These are phyloP conservation scores for Acromyrmex charruanus DNA, from an alignment of 1,140 invertebrate species.

Conservation along the genomic window DNA sequence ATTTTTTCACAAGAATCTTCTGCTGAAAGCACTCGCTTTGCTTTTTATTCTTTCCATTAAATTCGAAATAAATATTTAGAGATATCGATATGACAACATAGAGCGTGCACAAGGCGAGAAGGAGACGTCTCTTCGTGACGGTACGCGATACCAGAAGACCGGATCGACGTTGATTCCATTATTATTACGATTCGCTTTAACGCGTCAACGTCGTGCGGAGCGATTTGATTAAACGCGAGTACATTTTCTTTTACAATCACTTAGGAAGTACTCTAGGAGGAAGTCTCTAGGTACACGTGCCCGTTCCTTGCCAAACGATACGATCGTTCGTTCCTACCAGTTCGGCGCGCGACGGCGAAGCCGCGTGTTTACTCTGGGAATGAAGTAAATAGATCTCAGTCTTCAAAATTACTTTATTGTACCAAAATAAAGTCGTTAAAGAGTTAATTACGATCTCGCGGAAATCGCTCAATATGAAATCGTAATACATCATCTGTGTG, in stretches of 20 bases:
- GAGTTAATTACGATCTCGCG: conserved; percentile 65
- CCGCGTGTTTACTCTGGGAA: conserved; percentile 59
- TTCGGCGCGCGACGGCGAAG: conserved; percentile 48
- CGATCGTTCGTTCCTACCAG: conserved; percentile 37
- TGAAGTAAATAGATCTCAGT: conserved; percentile 69
- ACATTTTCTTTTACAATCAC: conserved; percentile 57
- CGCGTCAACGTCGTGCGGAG: conserved; percentile 45
- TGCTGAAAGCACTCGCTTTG: conserved; percentile 34
- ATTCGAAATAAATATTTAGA: conserved; percentile 58
- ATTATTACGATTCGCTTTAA: conserved; percentile 45
- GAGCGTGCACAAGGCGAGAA: conserved; percentile 61
- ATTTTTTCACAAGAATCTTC: conserved; percentile 35
- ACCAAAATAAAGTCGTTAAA: conserved; percentile 72
- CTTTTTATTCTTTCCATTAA: conserved; percentile 25
- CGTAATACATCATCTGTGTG: conserved; percentile 38
- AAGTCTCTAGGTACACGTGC: conserved; percentile 61
- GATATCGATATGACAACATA: conserved; percentile 52
- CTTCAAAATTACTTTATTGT: conserved; percentile 69
- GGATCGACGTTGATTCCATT: conserved; percentile 43
- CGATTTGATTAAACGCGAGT: conserved; percentile 58
- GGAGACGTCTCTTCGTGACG: conserved; percentile 50
- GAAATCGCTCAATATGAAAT: conserved; percentile 73
- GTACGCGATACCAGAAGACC: conserved; percentile 40
- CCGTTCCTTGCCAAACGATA: conserved; percentile 39
- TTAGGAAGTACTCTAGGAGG: conserved; percentile 63